Percentiles rank a stretch among this genome's conserved stretches.
Conservation (phyloP, 2,797 vertebrate genomes). For the Huso huso region DNA sequence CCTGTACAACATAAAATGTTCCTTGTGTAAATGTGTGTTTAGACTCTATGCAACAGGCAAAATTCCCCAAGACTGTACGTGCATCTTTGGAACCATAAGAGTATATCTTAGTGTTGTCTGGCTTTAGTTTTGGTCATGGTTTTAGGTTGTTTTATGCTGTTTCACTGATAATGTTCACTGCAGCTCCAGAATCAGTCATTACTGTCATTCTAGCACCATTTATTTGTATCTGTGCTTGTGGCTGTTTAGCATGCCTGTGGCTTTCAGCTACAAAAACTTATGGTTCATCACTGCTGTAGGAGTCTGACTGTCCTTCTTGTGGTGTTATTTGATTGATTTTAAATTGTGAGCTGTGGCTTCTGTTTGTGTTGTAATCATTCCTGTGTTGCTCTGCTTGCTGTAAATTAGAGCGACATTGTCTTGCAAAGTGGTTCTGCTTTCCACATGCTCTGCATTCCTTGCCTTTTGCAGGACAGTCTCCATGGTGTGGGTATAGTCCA, state of each 20-base stretch:
- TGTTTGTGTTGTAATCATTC: too few relatives aligned
- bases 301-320: too few relatives aligned
- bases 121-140: neutral
- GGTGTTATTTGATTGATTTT: too few relatives aligned
- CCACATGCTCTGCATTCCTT: too few relatives aligned
- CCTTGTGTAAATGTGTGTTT: neutral
- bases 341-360: too few relatives aligned
- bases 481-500: constrained; percentile 18
- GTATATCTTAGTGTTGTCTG: neutral
- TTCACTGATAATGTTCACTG: constrained; percentile 17
- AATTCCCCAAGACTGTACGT: constrained; percentile 7
- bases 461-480: neutral
- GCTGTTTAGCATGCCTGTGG: neutral
- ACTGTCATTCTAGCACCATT: constrained; percentile 5
- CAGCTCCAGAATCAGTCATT: constrained; percentile 9
- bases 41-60: constrained; percentile 3
- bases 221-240: neutral
- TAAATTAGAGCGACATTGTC: too few relatives aligned
- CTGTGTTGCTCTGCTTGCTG: too few relatives aligned
- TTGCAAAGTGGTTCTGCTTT: too few relatives aligned
- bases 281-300: too few relatives aligned
- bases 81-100: neutral
- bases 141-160: neutral
- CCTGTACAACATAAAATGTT: constrained; percentile 4
- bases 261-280: too few relatives aligned